A percentile compares a stretch with the other conserved stretches of the same genome.
Conservation (phyloP, 2,888 invertebrate species). For the Drosophila siamana region DNA sequence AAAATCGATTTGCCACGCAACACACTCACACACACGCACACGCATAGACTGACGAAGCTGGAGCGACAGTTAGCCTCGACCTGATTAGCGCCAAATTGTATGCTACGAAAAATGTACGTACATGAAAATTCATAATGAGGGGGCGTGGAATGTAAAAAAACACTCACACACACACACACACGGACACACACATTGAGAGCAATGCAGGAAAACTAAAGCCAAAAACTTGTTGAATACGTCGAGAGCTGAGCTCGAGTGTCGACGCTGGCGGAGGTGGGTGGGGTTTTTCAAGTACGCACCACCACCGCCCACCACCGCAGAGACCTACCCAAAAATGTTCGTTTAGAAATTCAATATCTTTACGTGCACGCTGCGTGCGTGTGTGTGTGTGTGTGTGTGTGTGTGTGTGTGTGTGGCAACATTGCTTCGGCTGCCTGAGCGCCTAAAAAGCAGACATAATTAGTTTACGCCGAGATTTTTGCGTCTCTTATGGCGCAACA, state of each 20-base stretch:
- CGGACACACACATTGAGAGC: neutral
- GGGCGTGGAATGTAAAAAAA: neutral
- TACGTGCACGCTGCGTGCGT: neutral
- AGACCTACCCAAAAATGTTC: slow-evolving; percentile 28
- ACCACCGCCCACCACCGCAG: too few species aligned
- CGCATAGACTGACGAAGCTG: neutral
- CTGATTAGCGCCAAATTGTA: slow-evolving; percentile 37
- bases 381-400: slow-evolving; percentile 7
- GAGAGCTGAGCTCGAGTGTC: slow-evolving; percentile 19
- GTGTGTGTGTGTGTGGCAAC: slow-evolving; percentile 13
- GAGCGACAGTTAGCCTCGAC: slow-evolving; percentile 1
- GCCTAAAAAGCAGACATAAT: slow-evolving; percentile 70
- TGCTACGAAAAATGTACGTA: slow-evolving; percentile 11
- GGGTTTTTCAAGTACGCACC: slow-evolving; percentile 1
- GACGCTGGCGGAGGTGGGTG: neutral
- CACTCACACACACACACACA: neutral
- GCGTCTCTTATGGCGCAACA: slow-evolving; percentile 50
- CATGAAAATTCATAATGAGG: neutral
- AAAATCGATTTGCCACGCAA: slow-evolving; percentile 33
- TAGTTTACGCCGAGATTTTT: slow-evolving; percentile 71
- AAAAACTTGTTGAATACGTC: slow-evolving; percentile 65
- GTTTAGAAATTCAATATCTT: slow-evolving; percentile 66
- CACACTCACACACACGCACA: neutral
- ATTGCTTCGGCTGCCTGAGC: slow-evolving; percentile 56
- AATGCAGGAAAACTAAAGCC: slow-evolving; percentile 13